phyloP scores from a whole-genome alignment of 37 sponge, comb jelly and placozoan genomes.

The Spongia lamella region DNA sequence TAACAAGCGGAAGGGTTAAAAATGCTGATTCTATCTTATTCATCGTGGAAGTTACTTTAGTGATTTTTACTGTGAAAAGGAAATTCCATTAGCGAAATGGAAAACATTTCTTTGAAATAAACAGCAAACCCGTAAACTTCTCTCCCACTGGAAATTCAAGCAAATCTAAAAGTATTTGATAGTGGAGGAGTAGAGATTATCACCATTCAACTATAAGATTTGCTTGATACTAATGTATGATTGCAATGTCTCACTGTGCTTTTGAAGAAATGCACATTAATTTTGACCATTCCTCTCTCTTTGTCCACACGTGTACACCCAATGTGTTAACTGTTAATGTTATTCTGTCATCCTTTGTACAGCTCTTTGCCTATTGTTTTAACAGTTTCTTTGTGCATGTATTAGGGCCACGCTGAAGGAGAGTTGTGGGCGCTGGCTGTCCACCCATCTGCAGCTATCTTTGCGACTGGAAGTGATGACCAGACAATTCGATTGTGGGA shows the following conservation, averaged over 20 bases:
- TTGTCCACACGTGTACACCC: neutral
- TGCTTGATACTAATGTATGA: neutral
- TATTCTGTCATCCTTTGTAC: neutral
- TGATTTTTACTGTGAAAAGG: too few relatives aligned
- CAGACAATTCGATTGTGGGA: constrained; percentile 80
- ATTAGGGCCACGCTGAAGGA: constrained; percentile 89
- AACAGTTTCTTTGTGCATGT: neutral
- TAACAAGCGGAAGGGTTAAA: too few relatives aligned
- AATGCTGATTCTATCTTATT: too few relatives aligned
- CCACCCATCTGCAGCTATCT: constrained; percentile 66
- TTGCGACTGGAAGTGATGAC: constrained; percentile 94
- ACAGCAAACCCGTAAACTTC: too few relatives aligned
- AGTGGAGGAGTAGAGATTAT: too few relatives aligned
- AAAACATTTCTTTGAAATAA: too few relatives aligned
- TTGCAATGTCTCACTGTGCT: neutral
- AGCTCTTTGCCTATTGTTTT: too few relatives aligned
- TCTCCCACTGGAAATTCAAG: too few relatives aligned
- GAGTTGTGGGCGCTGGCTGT: constrained; percentile 94
- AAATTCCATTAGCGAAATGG: too few relatives aligned
- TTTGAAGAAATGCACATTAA: neutral
- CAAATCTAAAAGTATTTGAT: too few relatives aligned
- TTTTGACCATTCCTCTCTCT: neutral
- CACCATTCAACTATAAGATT: too few relatives aligned
- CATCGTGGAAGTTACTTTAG: too few relatives aligned
- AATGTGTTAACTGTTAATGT: neutral